phyloP scores from a whole-genome alignment of 2,888 invertebrate species.

The Amblyteles armatorius region DNA sequence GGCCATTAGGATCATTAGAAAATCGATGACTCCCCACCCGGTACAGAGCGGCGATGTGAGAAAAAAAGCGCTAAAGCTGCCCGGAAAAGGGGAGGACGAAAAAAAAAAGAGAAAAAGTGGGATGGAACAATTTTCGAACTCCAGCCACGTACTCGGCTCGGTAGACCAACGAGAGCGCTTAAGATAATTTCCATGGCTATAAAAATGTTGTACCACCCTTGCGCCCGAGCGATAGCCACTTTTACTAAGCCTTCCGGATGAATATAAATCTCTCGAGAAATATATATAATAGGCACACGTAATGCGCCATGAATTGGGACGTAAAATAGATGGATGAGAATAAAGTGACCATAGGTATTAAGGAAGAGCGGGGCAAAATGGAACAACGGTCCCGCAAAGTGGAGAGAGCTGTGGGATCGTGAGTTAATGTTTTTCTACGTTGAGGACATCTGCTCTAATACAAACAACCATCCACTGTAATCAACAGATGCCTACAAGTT shows the following conservation, averaged over 20 bases:
- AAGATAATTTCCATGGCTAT: constrained; percentile 58
- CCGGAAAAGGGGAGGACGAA: neutral
- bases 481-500: too few species aligned
- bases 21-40: constrained; percentile 63
- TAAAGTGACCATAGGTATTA: neutral
- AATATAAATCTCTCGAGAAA: constrained; percentile 38
- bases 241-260: constrained; percentile 34
- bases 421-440: too few species aligned
- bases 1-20: constrained; percentile 69
- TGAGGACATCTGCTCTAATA: too few species aligned
- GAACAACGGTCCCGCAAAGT: too few species aligned
- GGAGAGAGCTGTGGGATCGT: too few species aligned
- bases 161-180: constrained; percentile 38
- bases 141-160: constrained; percentile 42
- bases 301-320: neutral
- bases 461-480: too few species aligned
- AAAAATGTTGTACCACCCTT: constrained; percentile 53
- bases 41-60: constrained; percentile 16
- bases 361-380: neutral
- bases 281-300: neutral
- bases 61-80: neutral
- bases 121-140: constrained; percentile 44
- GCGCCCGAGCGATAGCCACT: constrained; percentile 33
- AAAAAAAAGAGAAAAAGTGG: constrained; percentile 9
- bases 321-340: neutral